Conservation (phyloP, 1,140 invertebrate genomes). For the Charaxes varanes region DNA sequence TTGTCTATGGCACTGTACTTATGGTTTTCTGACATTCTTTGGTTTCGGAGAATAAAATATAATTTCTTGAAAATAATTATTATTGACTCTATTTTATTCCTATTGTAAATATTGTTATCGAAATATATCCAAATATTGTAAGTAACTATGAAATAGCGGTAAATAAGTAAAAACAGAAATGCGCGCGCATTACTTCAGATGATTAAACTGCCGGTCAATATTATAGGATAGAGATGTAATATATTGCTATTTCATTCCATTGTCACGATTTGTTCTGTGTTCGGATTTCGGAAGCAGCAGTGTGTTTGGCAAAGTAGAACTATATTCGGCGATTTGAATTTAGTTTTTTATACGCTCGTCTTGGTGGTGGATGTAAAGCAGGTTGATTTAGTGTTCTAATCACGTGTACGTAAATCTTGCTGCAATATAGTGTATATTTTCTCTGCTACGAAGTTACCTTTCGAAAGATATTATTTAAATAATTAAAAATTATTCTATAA, state of each 20-base stretch:
- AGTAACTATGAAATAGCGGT: too few species aligned
- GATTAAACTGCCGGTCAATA: constrained; percentile 54
- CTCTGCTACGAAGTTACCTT: too few species aligned
- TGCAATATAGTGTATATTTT: constrained; percentile 5
- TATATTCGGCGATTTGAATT: constrained; percentile 15
- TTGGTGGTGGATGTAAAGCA: constrained; percentile 36
- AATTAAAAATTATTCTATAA: too few species aligned
- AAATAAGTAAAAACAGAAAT: constrained; percentile 15
- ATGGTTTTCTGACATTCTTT: too few species aligned
- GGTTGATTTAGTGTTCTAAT: constrained; percentile 30
- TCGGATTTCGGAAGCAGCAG: neutral
- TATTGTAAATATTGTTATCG: too few species aligned
- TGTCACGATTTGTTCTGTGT: constrained; percentile 11
- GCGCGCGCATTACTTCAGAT: constrained; percentile 40
- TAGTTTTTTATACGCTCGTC: constrained; percentile 44
- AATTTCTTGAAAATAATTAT: too few species aligned
- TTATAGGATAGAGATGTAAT: constrained; percentile 30
- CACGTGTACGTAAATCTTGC: constrained; percentile 39
- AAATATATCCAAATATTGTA: too few species aligned
- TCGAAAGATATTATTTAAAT: too few species aligned
- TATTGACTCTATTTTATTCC: too few species aligned
- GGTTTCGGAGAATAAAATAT: too few species aligned
- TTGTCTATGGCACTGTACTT: too few species aligned
- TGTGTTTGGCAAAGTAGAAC: constrained; percentile 8
- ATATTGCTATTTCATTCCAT: constrained; percentile 32